Base-by-base conservation (phyloP, 2,113 vertebrate genomes). In the Plectropomus leopardus region DNA sequence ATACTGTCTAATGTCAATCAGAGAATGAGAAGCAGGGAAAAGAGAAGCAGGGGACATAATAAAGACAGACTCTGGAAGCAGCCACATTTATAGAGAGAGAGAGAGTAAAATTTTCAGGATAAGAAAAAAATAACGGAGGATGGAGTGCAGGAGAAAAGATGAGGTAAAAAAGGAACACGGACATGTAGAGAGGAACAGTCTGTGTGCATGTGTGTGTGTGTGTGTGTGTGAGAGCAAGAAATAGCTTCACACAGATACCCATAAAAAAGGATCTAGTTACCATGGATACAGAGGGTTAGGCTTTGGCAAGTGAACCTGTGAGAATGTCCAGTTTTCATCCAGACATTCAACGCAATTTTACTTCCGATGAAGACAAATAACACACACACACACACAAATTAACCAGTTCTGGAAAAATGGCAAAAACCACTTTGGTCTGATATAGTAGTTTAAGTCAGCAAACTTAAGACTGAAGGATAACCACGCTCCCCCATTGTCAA, bases 261-360 rank as follows among this genome's bases (percentile, higher is more conserved):
- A 66, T 64, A 70, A 76, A 85, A 81, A 85, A 77, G 68, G 48
- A 61, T 83, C 42, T 65, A 82, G 92, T 92, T 92, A 64, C 92
- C 89, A 92, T 93, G 90, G 92, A 86, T 80, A 93, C 92, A 34
- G 72, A 83, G 78, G 73, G 82, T 84, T 87, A 58, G 57, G 32
- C 45, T 67, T 78, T 74, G 65, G 67, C 30, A 73, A 53, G 71
- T 32, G 26, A 74, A 84, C 77, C 85, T 67, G 50, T 32, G n/a
- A 63, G 36, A 51, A 32, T 74, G 72, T 80, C 81, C 75, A 55
- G 58, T 59, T 77, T 57, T 30, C 17, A 55, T 30, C 19, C 65
- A 54, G 26, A 77, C 28, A 51, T 76, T 66, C 28, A 68, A 34
- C 34, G 47, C 65, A 61, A 47, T 61, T 69, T 34, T 64, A 15